Conservation (phyloP, 2,113 vertebrate genomes). For the Scatophagus argus region DNA sequence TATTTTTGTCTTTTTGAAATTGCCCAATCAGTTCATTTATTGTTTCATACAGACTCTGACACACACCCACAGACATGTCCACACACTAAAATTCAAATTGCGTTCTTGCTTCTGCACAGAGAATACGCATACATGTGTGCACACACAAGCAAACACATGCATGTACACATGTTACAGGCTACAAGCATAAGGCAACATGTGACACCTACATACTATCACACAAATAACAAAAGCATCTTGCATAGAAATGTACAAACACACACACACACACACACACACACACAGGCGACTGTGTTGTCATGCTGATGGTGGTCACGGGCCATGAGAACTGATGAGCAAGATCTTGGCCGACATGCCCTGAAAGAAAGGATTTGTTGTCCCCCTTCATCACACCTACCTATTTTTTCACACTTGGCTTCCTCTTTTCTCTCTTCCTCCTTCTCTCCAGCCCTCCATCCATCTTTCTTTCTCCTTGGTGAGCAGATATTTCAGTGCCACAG, state of each 20-base stretch:
- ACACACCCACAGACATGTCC: constrained; percentile 4
- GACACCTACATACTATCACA: constrained; percentile 8
- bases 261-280: constrained; percentile 14
- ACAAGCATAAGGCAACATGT: not conserved
- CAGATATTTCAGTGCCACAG: constrained; percentile 65
- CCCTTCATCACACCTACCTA: constrained; percentile 78
- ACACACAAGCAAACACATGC: not conserved
- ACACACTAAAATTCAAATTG: constrained; percentile 1
- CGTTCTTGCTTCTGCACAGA: not conserved
- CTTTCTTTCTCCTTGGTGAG: constrained; percentile 61
- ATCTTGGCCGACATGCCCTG: constrained; percentile 76
- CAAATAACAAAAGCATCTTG: constrained; percentile 24
- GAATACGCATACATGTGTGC: not conserved
- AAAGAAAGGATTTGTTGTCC: constrained; percentile 77
- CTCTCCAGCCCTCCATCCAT: constrained; percentile 40
- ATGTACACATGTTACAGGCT: not conserved
- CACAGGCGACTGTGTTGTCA: constrained; percentile 56
- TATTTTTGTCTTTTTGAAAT: not conserved
- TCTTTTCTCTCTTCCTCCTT: constrained; percentile 41
- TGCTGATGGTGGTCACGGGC: constrained; percentile 59
- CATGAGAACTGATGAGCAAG: constrained; percentile 73
- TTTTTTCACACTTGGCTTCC: constrained; percentile 75
- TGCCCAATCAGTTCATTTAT: not conserved
- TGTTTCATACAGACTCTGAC: constrained; percentile 16
- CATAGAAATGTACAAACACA: constrained; percentile 27